These are phyloP conservation scores for Latheticus oryzae DNA, from an alignment of 2,888 invertebrate species.

Conservation along the genomic window DNA sequence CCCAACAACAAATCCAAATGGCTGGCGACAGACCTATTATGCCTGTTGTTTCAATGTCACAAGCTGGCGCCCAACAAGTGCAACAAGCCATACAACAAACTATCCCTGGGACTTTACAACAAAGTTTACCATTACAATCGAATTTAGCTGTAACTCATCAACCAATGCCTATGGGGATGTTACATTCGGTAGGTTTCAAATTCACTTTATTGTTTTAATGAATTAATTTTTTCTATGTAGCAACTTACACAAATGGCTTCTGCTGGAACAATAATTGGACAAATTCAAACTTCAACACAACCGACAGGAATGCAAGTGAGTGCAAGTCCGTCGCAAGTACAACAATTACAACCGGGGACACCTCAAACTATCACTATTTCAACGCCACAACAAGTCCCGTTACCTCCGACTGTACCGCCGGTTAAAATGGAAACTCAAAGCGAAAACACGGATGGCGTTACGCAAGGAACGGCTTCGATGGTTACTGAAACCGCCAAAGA, in stretches of 20 bases:
- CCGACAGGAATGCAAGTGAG: slow-evolving; percentile 60
- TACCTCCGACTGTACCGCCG: slow-evolving; percentile 57
- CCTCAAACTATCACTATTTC: slow-evolving; percentile 58
- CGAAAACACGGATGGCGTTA: slow-evolving; percentile 14
- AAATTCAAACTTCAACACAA: slow-evolving; percentile 60
- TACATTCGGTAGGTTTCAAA: slow-evolving; percentile 68
- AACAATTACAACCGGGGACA: slow-evolving; percentile 53
- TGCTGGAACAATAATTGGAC: slow-evolving; percentile 66
- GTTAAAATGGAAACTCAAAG: slow-evolving; percentile 45
- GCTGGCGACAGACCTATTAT: slow-evolving; percentile 70
- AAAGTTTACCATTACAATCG: slow-evolving; percentile 69
- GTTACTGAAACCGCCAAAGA: slow-evolving; percentile 23
- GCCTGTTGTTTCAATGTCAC: slow-evolving; percentile 75
- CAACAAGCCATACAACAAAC: slow-evolving; percentile 71
- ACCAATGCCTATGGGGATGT: slow-evolving; percentile 66
- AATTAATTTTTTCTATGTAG: slow-evolving; percentile 4
- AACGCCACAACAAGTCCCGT: slow-evolving; percentile 59
- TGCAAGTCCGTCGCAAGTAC: slow-evolving; percentile 57
- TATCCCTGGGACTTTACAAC: slow-evolving; percentile 68
- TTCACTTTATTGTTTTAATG: neutral
- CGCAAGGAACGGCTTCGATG: slow-evolving; percentile 8
- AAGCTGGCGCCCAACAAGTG: slow-evolving; percentile 68
- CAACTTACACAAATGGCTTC: slow-evolving; percentile 65
- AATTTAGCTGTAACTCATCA: slow-evolving; percentile 65
- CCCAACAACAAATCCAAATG: slow-evolving; percentile 64